phyloP scores from a whole-genome alignment of 2,797 vertebrate genomes.

The Sebastes iracundus region DNA sequence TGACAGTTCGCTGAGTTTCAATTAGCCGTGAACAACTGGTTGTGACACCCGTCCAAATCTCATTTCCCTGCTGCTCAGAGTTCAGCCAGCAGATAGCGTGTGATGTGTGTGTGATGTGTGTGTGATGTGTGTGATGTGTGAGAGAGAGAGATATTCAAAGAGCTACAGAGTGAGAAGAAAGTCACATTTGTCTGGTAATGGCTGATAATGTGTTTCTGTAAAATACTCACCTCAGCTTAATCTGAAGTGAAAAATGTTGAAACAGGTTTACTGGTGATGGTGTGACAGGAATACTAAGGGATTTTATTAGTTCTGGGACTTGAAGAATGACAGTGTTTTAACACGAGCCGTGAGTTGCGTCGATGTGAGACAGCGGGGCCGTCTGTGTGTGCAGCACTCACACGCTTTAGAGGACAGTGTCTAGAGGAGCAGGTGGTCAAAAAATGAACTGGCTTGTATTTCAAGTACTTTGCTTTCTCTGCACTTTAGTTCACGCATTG shows the following conservation, averaged over 20 bases:
- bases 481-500: background rate
- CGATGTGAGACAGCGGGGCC: accelerated
- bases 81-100: conserved; percentile 7
- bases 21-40: conserved; percentile 33
- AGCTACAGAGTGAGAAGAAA: background rate
- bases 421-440: too few species aligned
- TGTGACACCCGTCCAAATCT: conserved; percentile 52
- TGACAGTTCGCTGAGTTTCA: conserved; percentile 48
- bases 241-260: background rate
- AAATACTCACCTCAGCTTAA: background rate
- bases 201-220: conserved; percentile 4
- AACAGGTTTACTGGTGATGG: background rate
- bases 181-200: background rate
- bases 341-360: too few species aligned
- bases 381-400: background rate
- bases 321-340: too few species aligned
- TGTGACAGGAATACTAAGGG: background rate
- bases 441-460: too few species aligned
- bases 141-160: background rate
- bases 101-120: background rate
- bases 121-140: background rate
- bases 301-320: background rate
- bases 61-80: conserved; percentile 20
- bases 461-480: background rate
- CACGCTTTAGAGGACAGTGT: too few species aligned